Evolutionary conservation across 1,140 invertebrate genomes (phyloP).

Genomic region (Megathymus violae): DNA sequence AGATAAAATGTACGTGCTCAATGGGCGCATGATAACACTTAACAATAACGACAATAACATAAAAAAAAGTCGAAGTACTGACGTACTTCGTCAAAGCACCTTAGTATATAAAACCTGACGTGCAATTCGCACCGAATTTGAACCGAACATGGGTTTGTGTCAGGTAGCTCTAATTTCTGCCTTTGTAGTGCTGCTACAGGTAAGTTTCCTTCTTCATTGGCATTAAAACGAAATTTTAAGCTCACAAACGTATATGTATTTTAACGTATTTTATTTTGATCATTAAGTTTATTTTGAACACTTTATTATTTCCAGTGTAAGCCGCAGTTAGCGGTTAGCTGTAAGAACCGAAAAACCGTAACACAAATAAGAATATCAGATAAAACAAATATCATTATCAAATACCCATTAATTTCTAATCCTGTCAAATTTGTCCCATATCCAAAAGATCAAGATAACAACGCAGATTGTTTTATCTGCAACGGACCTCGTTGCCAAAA

Average conservation of each 20-base stretch:
- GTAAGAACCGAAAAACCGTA: conserved; percentile 45
- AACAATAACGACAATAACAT: conserved; percentile 33
- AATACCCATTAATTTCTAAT: conserved; percentile 42
- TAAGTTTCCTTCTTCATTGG: too few species aligned
- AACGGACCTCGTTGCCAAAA: conserved; percentile 19
- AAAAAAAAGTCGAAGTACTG: conserved; percentile 43
- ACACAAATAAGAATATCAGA: conserved; percentile 50
- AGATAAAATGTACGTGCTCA: conserved; percentile 56
- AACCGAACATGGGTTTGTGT: conserved; percentile 51
- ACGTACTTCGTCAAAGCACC: conserved; percentile 33
- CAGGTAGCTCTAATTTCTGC: conserved; percentile 38
- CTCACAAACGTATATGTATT: too few species aligned
- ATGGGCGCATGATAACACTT: conserved; percentile 41
- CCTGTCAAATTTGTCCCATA: conserved; percentile 48
- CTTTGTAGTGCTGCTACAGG: conserved; percentile 49
- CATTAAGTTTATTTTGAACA: conserved; percentile 7
- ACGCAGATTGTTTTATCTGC: conserved; percentile 5
- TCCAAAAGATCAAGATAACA: conserved; percentile 18
- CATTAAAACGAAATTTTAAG: too few species aligned
- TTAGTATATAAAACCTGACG: conserved; percentile 56
- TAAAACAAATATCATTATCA: conserved; percentile 42
- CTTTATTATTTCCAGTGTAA: conserved; percentile 43
- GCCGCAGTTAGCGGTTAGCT: conserved; percentile 37
- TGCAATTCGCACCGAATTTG: conserved; percentile 34
- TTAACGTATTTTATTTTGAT: too few species aligned